Evolutionary conservation across 2,113 vertebrate species (phyloP).

Genomic region (Neolamprologus tretocephalus): DNA sequence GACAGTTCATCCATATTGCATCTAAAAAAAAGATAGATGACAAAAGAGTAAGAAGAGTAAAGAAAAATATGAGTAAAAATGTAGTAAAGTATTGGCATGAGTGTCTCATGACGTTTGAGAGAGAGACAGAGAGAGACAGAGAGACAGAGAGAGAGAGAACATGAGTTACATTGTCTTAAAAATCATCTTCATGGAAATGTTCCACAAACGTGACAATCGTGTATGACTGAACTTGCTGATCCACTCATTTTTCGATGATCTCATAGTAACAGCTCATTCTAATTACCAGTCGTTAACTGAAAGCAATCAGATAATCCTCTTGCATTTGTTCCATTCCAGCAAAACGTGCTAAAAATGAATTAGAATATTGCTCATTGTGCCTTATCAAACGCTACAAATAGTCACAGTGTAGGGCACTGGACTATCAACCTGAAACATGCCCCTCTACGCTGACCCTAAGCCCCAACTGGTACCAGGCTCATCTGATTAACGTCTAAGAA

Average conservation of each 20-base stretch:
- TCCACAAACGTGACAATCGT: background rate
- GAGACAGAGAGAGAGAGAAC: background rate
- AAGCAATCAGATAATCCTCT: background rate
- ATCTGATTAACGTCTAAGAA: slow-evolving; percentile 63
- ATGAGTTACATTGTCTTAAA: background rate
- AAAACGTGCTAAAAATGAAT: background rate
- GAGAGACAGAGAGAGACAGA: background rate
- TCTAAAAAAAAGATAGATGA: background rate
- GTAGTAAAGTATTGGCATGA: background rate
- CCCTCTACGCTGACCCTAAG: background rate
- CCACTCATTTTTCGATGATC: background rate
- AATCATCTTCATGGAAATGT: background rate
- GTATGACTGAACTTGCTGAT: background rate
- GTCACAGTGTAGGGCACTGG: background rate
- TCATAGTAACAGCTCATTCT: background rate
- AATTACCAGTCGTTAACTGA: background rate
- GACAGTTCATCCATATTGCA: slow-evolving; percentile 25
- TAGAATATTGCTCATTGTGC: background rate
- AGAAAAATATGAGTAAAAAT: background rate
- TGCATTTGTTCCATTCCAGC: background rate
- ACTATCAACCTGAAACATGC: background rate
- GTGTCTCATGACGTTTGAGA: background rate
- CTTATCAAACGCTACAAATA: background rate
- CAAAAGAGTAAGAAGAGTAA: background rate
- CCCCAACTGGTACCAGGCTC: slow-evolving; percentile 36